Evolutionary conservation across 2,113 vertebrate species (phyloP), one percentile per base, ranked within the genome.

Genomic region (Scatophagus argus): DNA sequence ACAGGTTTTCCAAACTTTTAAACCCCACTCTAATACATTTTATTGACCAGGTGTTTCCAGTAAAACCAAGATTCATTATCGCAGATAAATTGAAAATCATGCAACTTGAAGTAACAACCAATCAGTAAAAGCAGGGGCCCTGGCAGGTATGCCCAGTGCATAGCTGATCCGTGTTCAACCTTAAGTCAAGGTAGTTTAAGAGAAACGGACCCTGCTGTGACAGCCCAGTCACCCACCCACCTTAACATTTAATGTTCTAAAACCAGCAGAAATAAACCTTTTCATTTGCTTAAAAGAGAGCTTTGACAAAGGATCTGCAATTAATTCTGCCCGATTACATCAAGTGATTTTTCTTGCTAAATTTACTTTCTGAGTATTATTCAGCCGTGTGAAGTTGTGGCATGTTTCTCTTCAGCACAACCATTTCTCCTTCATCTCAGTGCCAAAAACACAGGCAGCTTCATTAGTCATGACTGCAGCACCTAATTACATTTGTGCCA

Each of bases 401-500:
- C 77, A 70, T 65, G 83, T 79, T 84, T 84, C 58, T 88, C 71
- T 76, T 78, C 69, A 59, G 70, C 67, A 81, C 74, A 36, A 23
- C 82, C 55, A 58, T 76, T 74, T 56, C 80, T 34, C 65, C 72
- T 87, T 91, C 85, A 90, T 89, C 77, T 87, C 75, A 12, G 60
- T 85, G 85, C 89, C 90, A 89, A 87, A 69, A 85, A 70, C n/a
- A 72, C 52, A 63, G 46, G 52, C 79, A 74, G 87, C 81, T 89
- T 93, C 89, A 93, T 92, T 91, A 90, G 88, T 86, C 82, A 82
- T 85, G 77, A 91, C 89, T 90, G 75, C 74, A 87, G 87, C 47
- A 91, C 82, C 83, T 92, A 91, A 95, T 93, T 93, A 90, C 82
- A 68, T 89, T 89, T 88, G 81, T 89, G 87, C 80, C 75, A 81